Conservation (phyloP, 2,797 vertebrate genomes). For the Anguilla pacifica region DNA sequence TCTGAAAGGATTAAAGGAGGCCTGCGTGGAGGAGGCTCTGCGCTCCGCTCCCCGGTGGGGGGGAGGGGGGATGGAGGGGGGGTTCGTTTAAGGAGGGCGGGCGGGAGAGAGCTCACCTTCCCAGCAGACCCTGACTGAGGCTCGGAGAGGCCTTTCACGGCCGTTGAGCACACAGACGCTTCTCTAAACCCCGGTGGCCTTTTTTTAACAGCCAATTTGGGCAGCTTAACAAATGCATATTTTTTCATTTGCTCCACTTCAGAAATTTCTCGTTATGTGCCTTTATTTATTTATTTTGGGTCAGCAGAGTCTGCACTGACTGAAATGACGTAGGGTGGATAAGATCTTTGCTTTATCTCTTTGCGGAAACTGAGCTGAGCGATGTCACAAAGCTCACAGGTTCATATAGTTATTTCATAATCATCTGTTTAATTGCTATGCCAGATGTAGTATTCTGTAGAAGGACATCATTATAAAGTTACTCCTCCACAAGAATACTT, state of each 20-base stretch:
- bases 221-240: conserved; percentile 30
- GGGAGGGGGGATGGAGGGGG: not conserved
- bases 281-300: conserved; percentile 19
- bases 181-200: conserved; percentile 29
- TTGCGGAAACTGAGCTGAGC: not conserved
- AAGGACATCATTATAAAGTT: conserved; percentile 16
- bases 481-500: not conserved
- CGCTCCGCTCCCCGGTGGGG: conserved; percentile 14
- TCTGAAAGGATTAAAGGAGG: conserved; percentile 40
- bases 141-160: conserved; percentile 37
- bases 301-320: conserved; percentile 3
- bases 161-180: conserved; percentile 35
- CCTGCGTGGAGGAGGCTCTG: conserved; percentile 25
- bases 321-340: conserved; percentile 6
- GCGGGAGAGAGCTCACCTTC: conserved; percentile 35
- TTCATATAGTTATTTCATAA: not conserved
- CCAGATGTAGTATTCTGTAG: not conserved
- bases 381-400: not conserved
- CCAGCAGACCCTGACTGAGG: conserved; percentile 37
- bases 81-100: conserved; percentile 37
- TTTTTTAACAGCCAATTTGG: conserved; percentile 33
- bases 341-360: conserved; percentile 2
- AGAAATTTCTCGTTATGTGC: conserved; percentile 23
- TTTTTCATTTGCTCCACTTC: conserved; percentile 31
- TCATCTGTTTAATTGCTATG: conserved; percentile 23